A percentile compares a stretch with the other conserved stretches of the same genome.
Evolutionary conservation across 2,113 vertebrate species (phyloP).

Genomic region (Sphyrna mokarran): DNA sequence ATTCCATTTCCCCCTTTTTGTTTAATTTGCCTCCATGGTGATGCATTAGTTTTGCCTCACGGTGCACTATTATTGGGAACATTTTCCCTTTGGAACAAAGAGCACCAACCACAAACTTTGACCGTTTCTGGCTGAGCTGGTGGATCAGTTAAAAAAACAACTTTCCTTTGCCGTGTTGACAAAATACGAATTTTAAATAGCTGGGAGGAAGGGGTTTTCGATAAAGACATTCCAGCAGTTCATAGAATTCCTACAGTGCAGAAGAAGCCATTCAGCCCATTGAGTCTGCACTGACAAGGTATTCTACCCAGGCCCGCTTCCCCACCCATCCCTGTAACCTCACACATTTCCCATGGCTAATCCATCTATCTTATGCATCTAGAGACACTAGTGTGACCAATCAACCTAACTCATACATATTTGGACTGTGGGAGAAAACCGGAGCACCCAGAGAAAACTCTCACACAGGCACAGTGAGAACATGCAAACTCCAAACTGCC

Average conservation of each 20-base stretch:
- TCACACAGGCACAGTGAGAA: too few relatives aligned
- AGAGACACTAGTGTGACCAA: not conserved
- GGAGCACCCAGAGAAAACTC: too few relatives aligned
- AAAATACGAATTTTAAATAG: not conserved
- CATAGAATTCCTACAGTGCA: too few relatives aligned
- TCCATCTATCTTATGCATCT: too few relatives aligned
- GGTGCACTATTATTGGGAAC: not conserved
- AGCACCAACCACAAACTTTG: not conserved
- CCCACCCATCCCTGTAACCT: too few relatives aligned
- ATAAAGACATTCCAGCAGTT: not conserved
- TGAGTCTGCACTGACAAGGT: too few relatives aligned
- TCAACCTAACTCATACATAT: too few relatives aligned
- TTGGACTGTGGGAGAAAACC: too few relatives aligned
- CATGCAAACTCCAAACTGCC: too few relatives aligned
- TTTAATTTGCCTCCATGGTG: not conserved
- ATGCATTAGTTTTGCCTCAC: not conserved
- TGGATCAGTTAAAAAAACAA: not conserved
- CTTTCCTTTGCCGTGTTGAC: not conserved
- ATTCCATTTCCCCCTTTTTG: conserved; percentile 22
- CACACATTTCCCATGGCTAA: too few relatives aligned
- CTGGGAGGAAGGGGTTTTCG: not conserved
- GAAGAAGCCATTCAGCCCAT: too few relatives aligned
- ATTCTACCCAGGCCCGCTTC: too few relatives aligned
- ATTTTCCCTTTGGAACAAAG: not conserved
- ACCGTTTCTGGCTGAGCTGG: not conserved